phyloP scores from a whole-genome alignment of 2,113 vertebrate species.

The Prochilodus magdalenae region DNA sequence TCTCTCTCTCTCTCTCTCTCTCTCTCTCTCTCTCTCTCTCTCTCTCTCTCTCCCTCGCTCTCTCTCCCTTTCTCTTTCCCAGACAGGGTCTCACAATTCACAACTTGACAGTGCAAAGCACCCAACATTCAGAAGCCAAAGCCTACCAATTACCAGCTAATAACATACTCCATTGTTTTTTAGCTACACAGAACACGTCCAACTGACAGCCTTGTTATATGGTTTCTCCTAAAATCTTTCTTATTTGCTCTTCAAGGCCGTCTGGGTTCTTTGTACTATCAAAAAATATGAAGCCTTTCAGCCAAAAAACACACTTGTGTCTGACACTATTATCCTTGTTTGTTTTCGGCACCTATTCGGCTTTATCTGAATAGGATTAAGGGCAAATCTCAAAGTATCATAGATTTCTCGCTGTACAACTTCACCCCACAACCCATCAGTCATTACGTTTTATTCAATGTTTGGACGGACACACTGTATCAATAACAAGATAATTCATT shows the following conservation, averaged over 20 bases:
- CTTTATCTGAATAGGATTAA: not conserved
- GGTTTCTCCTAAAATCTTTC: not conserved
- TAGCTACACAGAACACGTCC: constrained; percentile 25
- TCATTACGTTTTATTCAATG: not conserved
- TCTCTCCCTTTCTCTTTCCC: not conserved
- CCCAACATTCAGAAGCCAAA: constrained; percentile 7
- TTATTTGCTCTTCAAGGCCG: not conserved
- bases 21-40: not conserved
- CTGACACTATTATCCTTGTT: not conserved
- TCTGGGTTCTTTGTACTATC: not conserved
- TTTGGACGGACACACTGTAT: not conserved
- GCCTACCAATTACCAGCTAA: constrained; percentile 33
- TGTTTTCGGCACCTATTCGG: not conserved
- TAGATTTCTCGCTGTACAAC: not conserved
- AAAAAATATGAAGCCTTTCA: not conserved
- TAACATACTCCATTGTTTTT: constrained; percentile 37
- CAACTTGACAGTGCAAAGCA: not conserved
- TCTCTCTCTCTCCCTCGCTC: not conserved
- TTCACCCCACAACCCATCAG: not conserved
- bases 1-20: not conserved
- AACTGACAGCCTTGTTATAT: constrained; percentile 14
- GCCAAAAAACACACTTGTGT: not conserved
- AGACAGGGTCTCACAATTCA: constrained; percentile 12
- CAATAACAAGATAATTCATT: not conserved
- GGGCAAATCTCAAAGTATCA: not conserved